phyloP scores from a whole-genome alignment of 2,888 invertebrate genomes.

The Lobophora halterata region DNA sequence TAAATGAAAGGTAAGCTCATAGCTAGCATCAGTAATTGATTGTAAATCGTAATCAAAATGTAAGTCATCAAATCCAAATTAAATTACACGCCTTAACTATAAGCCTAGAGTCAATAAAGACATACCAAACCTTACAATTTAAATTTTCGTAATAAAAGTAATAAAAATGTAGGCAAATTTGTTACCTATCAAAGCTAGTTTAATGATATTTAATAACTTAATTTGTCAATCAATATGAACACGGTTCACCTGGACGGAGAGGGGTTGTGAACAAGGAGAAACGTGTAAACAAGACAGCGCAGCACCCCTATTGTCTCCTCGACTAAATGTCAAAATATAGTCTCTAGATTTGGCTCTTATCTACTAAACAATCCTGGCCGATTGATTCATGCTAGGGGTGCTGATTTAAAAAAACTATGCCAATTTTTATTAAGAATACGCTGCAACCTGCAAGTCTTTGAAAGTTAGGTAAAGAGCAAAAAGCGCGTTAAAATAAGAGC shows the following conservation, averaged over 20 bases:
- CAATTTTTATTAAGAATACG: slow-evolving; percentile 1
- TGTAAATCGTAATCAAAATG: slow-evolving; percentile 24
- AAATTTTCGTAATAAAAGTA: slow-evolving; percentile 23
- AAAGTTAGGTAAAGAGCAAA: slow-evolving; percentile 39
- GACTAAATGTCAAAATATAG: no score
- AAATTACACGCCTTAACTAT: slow-evolving; percentile 18
- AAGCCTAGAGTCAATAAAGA: slow-evolving; percentile 30
- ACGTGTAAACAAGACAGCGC: no score
- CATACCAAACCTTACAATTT: slow-evolving; percentile 22
- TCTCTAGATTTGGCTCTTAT: no score
- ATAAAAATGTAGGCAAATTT: slow-evolving; percentile 38
- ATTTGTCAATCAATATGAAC: slow-evolving; percentile 64
- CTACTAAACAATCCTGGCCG: no score
- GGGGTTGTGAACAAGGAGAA: slow-evolving; percentile 59
- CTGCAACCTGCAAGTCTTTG: slow-evolving; percentile 30
- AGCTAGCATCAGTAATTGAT: slow-evolving; percentile 47
- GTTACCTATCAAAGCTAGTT: slow-evolving; percentile 47
- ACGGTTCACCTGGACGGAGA: slow-evolving; percentile 75
- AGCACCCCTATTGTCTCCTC: no score
- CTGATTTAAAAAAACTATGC: no score
- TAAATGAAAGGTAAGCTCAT: slow-evolving; percentile 55
- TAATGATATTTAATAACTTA: slow-evolving; percentile 46
- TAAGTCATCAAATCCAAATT: slow-evolving; percentile 14
- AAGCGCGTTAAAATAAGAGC: slow-evolving; percentile 36
- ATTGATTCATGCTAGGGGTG: no score